Conservation (phyloP, 2,888 invertebrate genomes). For the Sarcophaga carnaria region DNA sequence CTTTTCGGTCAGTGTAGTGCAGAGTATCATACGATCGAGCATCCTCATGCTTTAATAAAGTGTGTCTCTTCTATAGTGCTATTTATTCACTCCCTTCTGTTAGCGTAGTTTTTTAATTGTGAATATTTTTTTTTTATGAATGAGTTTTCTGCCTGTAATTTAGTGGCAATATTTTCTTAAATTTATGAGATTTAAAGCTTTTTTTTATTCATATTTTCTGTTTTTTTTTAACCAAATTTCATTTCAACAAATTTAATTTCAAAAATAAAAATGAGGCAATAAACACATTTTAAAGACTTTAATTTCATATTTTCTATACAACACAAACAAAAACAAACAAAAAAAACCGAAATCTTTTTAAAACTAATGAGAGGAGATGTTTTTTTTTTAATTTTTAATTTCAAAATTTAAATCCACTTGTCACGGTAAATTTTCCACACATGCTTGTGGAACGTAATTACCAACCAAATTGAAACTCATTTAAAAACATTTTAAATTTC, state of each 20-base stretch:
- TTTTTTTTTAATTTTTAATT: not conserved
- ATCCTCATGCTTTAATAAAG: too few species aligned
- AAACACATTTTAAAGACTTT: constrained; percentile 39
- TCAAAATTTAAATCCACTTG: constrained; percentile 13
- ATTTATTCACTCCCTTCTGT: not conserved
- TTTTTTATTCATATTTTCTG: not conserved
- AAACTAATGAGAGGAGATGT: not conserved
- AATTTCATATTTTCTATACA: constrained; percentile 12
- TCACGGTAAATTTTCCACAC: constrained; percentile 45
- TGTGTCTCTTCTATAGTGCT: not conserved
- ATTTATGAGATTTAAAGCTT: constrained; percentile 43
- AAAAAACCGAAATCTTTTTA: not conserved
- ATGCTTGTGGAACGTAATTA: constrained; percentile 29
- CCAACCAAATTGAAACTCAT: constrained; percentile 42
- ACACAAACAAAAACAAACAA: constrained; percentile 10
- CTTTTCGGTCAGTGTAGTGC: too few species aligned
- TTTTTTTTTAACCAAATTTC: not conserved
- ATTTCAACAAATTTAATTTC: not conserved
- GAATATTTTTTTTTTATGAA: constrained; percentile 29
- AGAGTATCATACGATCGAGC: too few species aligned
- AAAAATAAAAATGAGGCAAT: constrained; percentile 53
- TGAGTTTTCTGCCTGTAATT: constrained; percentile 30
- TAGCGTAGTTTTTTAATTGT: not conserved
- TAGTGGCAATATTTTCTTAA: constrained; percentile 37
- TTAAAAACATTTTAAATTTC: constrained; percentile 52